Conservation (phyloP, 2,113 vertebrate genomes). For the Syrmaticus mikado region DNA sequence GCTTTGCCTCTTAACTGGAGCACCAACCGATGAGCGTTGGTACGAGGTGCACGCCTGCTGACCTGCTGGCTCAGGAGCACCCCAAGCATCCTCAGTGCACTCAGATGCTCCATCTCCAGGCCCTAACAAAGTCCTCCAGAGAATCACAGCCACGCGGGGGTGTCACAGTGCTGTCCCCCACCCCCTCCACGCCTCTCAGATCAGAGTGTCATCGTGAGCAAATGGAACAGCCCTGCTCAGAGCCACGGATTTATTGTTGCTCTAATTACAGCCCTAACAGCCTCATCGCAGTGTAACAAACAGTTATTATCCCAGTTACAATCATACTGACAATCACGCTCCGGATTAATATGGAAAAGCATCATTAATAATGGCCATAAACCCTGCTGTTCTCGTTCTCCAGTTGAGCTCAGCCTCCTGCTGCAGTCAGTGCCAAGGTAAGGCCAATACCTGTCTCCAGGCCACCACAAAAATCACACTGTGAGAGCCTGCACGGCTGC, state of each 20-base stretch:
- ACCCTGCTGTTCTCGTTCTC: neutral
- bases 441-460: neutral
- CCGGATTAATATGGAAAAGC: neutral
- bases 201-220: neutral
- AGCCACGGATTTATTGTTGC: neutral
- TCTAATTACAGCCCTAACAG: neutral
- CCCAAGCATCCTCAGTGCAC: neutral
- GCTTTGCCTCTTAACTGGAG: neutral
- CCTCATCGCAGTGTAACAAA: neutral
- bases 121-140: neutral
- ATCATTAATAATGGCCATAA: neutral
- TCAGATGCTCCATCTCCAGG: neutral
- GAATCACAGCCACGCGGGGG: neutral
- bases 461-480: rapidly evolving
- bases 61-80: neutral
- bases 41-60: neutral
- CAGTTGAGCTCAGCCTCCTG: neutral
- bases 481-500: neutral
- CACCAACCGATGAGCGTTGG: neutral
- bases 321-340: neutral
- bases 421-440: neutral
- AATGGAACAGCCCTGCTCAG: neutral
- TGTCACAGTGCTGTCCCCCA: neutral
- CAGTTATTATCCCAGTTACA: neutral
- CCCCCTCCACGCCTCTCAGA: neutral